phyloP scores from a whole-genome alignment of 2,113 vertebrate species.

The Etheostoma spectabile region DNA sequence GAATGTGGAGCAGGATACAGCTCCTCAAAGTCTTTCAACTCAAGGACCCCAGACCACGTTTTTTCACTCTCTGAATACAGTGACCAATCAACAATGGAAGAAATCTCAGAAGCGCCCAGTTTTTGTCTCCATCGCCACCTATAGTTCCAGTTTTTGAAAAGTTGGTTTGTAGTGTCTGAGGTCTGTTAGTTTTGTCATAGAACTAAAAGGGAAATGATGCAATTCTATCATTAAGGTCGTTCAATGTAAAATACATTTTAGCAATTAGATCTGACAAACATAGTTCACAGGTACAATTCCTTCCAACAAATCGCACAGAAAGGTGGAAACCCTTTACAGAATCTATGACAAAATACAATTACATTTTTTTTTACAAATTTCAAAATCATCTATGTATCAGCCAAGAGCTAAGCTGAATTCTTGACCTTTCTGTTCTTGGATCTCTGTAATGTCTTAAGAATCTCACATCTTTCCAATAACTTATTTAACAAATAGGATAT shows the following conservation, averaged over 20 bases:
- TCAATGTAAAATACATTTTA: constrained; percentile 19
- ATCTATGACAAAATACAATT: no score
- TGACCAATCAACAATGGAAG: constrained; percentile 33
- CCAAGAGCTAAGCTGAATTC: not conserved
- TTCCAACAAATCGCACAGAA: not conserved
- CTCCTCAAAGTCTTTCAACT: constrained; percentile 54
- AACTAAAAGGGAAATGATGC: constrained; percentile 25
- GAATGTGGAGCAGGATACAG: constrained; percentile 26
- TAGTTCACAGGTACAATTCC: not conserved
- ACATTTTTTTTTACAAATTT: no score
- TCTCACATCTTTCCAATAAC: no score
- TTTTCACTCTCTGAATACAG: constrained; percentile 23
- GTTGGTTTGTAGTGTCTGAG: constrained; percentile 24
- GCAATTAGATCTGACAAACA: not conserved
- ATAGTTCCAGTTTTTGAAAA: constrained; percentile 25
- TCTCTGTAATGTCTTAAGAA: no score
- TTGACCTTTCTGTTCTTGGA: not conserved
- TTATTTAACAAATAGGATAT: not conserved
- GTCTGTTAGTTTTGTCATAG: constrained; percentile 28
- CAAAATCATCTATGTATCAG: not conserved
- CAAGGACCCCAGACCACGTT: constrained; percentile 25
- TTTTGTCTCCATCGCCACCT: constrained; percentile 9
- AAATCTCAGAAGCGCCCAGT: constrained; percentile 21
- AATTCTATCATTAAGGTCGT: constrained; percentile 19
- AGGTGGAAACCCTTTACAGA: not conserved